Base-by-base conservation (phyloP, 2,113 vertebrate genomes). In the Tinamus guttatus region DNA sequence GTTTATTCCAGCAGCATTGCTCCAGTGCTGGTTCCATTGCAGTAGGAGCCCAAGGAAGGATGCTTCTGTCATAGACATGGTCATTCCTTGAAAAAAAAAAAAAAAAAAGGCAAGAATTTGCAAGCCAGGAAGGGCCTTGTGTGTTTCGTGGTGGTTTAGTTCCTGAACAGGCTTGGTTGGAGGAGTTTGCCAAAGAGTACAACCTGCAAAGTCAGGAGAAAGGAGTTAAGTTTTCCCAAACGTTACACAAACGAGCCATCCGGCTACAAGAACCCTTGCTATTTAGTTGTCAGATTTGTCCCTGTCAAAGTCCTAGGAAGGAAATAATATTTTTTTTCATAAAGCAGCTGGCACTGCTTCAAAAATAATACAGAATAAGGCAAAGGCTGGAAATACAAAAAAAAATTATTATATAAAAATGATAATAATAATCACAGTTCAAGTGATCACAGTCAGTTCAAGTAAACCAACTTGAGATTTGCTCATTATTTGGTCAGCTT, bases 11-110 rank as follows among this genome's bases (percentile, higher is more conserved):
- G 60, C 24, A 67, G 45, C 2, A 1, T 62, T 82, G 65, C 62
- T 82, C 85, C 92, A 60, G 68, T 52, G 18, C 13, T 75, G 49
- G 41, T 81, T 47, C 94, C 74, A 92, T 65, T 54, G 84, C 86
- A 81, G 74, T 65, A 92, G 25, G 85, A 74, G 47, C 0, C 54
- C 40, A 58, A 81, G 86, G 81, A 89, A 79, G 81, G 69, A 76
- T 43, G 52, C 52, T n/a, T 43, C 4, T 25, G 4, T 52, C 89
- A 84, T 1, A 12, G 71, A 58, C 19, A 22, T 1, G 2, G 28
- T 51, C 73, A 20, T 9, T 11, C n/a, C 73, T 62, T 47, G 38
- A 56, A 84, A 80, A 77, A 43, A 91, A 63, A 45, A 93, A 56
- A 84, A 79, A 76, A 38, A 92, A n/a, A n/a, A n/a, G n/a, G 71